A percentile compares a stretch with the other conserved stretches of the same genome.
Conservation (phyloP, 2,113 vertebrate genomes). For the Felis chaus region DNA sequence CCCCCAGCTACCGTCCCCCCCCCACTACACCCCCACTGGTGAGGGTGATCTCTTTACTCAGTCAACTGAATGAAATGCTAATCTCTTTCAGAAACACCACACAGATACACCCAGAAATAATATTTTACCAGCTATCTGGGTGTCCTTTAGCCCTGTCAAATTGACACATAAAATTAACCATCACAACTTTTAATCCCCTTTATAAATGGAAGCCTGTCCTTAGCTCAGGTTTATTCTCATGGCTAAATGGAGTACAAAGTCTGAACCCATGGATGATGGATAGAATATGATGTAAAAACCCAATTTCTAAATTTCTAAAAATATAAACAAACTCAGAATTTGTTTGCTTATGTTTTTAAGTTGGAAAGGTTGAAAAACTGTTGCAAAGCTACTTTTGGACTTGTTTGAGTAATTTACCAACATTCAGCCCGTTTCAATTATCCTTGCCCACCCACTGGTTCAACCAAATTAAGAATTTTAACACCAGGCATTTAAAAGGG, state of each 20-base stretch:
- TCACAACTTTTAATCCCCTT: background rate
- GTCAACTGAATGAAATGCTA: background rate
- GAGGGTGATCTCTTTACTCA: background rate
- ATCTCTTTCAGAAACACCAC: background rate
- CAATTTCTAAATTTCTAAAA: constrained; percentile 11
- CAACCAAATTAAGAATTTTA: constrained; percentile 38
- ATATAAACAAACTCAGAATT: background rate
- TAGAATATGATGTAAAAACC: background rate
- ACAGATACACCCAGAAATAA: background rate
- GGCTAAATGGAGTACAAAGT: background rate
- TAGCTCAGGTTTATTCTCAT: background rate
- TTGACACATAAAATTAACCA: background rate
- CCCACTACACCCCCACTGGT: background rate
- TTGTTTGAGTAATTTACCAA: background rate
- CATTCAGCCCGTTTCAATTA: background rate
- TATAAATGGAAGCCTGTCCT: constrained; percentile 23
- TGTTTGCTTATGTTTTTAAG: background rate
- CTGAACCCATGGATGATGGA: background rate
- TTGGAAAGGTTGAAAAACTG: background rate
- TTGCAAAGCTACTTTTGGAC: background rate
- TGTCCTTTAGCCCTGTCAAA: background rate
- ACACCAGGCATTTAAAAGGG: background rate
- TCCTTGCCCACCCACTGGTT: background rate
- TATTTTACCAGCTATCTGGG: background rate
- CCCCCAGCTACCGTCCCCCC: background rate